phyloP scores from a whole-genome alignment of 2,113 vertebrate species.

The Seriola rivoliana region DNA sequence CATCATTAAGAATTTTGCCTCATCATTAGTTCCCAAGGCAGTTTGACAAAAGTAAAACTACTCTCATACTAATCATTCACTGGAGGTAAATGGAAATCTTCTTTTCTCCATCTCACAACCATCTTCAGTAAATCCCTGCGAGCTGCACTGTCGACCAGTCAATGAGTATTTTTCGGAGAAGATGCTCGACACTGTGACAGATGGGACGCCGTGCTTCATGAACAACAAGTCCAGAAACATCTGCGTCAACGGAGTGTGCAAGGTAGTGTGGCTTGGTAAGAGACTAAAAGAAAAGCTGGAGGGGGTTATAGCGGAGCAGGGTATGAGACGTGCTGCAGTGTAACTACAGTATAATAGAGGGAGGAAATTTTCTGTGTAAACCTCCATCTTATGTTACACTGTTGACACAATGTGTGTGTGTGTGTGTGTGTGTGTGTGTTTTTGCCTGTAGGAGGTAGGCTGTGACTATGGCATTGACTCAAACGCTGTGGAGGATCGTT shows the following conservation, averaged over 20 bases:
- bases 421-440: conserved; percentile 31
- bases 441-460: conserved; percentile 88
- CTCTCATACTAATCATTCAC: not conserved
- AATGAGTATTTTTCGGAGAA: conserved; percentile 92
- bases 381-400: not conserved
- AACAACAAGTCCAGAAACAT: conserved; percentile 90
- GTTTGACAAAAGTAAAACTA: not conserved
- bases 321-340: conserved; percentile 9
- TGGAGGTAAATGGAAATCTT: not conserved
- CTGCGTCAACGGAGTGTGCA: conserved; percentile 99
- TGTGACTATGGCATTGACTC: conserved; percentile 97
- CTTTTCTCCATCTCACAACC: not conserved
- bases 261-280: conserved; percentile 92
- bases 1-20: not conserved
- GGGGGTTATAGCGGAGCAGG: conserved; percentile 23
- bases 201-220: conserved; percentile 96
- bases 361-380: conserved; percentile 17
- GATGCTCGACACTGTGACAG: conserved; percentile 95
- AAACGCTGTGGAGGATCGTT: conserved; percentile 93
- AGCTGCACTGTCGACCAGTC: conserved; percentile 92
- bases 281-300: conserved; percentile 62
- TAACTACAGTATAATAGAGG: not conserved
- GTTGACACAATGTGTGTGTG: conserved; percentile 2
- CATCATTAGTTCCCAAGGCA: not conserved
- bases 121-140: conserved; percentile 90